Evolutionary conservation across 2,888 invertebrate species (phyloP), one percentile per base, ranked within the genome.

Genomic region (Dryadula phaetusa): DNA sequence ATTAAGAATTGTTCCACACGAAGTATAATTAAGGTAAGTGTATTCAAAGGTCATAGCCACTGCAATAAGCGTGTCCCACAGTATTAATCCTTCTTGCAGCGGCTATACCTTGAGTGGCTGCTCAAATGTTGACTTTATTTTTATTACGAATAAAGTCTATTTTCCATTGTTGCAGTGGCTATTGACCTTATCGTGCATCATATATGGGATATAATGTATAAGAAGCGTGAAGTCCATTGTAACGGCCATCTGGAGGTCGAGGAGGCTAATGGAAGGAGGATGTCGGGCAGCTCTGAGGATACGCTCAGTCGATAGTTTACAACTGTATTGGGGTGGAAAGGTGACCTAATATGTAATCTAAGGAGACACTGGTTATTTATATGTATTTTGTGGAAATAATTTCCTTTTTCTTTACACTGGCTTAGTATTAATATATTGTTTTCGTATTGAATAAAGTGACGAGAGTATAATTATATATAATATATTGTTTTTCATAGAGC

Each of bases 111-210:
- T 91, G 79, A 76, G 83, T 85, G 86, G 90, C 89, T 86, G 89
- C 90, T 78, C 56, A 40, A 79, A 77, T 66, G 49, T 52, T 44
- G 63, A 71, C 75, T 74, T 68, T 76, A 67, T 76, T 64, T 22
- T 40, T 56, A 67, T 32, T 8, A 68, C 71, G 66, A 74, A 72
- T 90, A 91, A 89, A 86, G 79, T 77, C 76, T 74, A 83, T 92
- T 85, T 86, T 86, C 86, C 90, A 91, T 92, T 95, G 94, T 96
- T 97, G 94, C 97, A 99, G 99, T 99, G 95, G 99, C 99, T 93
- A 99, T 99, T 94, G 98, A 99, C 94, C 95, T 99, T 92, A 99
- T 99, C 94, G 99, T 99, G 82, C 98, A 99, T 92, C 99, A 99
- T 95, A 99, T 99, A 93, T 96, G 98, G 95, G 99, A 99, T 93